Conservation (phyloP, 2,888 invertebrate genomes). For the Nezara viridula region DNA sequence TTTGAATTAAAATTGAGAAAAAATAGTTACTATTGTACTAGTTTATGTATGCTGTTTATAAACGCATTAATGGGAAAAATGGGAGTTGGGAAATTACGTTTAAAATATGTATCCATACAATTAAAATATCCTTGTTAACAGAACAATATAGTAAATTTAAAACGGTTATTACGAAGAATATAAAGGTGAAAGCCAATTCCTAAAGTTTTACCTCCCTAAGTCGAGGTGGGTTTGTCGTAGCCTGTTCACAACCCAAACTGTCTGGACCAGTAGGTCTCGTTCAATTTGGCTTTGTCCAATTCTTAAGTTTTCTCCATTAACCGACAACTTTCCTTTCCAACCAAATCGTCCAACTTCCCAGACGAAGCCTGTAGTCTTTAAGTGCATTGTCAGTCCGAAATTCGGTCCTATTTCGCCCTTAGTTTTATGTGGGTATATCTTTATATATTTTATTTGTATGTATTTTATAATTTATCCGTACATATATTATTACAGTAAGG, state of each 20-base stretch:
- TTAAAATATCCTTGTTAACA: too few species aligned
- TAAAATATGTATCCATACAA: too few species aligned
- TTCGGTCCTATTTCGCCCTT: neutral
- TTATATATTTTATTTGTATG: too few species aligned
- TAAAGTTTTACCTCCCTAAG: neutral
- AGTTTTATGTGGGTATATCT: neutral
- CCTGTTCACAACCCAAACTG: neutral
- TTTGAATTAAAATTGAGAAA: too few species aligned
- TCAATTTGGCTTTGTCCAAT: neutral
- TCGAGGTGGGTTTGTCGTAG: neutral
- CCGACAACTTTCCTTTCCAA: neutral
- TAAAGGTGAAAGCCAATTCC: neutral
- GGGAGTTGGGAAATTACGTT: too few species aligned
- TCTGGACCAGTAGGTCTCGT: neutral
- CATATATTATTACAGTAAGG: too few species aligned
- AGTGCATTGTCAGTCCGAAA: neutral
- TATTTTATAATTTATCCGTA: too few species aligned
- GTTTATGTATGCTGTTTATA: too few species aligned
- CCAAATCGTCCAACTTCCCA: neutral
- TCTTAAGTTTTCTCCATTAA: slow-evolving; percentile 34
- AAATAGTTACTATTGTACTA: too few species aligned
- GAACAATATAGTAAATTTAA: too few species aligned
- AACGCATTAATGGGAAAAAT: too few species aligned
- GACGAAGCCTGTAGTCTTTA: neutral
- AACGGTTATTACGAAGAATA: neutral